Percentiles rank a stretch among this genome's conserved stretches.
These are phyloP conservation scores for Numida meleagris DNA, from an alignment of 2,113 vertebrate genomes.

Conservation along the genomic window DNA sequence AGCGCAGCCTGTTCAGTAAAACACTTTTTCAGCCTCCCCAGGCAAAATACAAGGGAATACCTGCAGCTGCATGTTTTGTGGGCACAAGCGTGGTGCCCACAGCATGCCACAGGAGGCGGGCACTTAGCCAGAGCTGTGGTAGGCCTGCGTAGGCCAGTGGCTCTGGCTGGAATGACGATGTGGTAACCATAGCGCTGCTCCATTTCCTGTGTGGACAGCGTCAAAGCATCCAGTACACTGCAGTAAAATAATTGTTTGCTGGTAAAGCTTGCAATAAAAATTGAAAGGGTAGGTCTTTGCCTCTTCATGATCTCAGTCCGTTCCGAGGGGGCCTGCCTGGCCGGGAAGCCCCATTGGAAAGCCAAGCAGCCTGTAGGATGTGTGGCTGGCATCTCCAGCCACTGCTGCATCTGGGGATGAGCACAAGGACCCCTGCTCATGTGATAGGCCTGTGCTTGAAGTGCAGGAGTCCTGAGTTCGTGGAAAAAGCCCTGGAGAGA, in stretches of 20 bases:
- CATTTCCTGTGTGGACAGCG: background rate
- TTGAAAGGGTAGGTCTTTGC: background rate
- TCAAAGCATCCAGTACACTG: background rate
- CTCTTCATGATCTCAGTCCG: background rate
- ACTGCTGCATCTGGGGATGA: background rate
- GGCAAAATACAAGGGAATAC: background rate
- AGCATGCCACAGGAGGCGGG: background rate
- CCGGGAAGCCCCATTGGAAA: background rate
- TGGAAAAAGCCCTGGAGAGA: background rate
- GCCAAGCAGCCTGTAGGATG: fast-evolving
- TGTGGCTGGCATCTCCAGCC: background rate
- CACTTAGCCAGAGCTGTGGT: background rate
- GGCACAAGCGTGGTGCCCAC: background rate
- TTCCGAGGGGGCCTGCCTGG: background rate
- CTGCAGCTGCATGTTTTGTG: background rate
- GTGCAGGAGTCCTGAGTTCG: background rate
- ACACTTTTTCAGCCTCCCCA: background rate
- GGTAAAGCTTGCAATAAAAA: background rate
- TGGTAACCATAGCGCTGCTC: background rate
- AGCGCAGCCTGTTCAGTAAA: background rate
- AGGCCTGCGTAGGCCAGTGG: background rate
- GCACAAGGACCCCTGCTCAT: background rate
- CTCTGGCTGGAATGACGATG: background rate
- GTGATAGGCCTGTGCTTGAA: background rate
- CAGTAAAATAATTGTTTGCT: background rate